Base-by-base conservation (phyloP, 2,113 vertebrate species). In the Telmatochromis brichardi region DNA sequence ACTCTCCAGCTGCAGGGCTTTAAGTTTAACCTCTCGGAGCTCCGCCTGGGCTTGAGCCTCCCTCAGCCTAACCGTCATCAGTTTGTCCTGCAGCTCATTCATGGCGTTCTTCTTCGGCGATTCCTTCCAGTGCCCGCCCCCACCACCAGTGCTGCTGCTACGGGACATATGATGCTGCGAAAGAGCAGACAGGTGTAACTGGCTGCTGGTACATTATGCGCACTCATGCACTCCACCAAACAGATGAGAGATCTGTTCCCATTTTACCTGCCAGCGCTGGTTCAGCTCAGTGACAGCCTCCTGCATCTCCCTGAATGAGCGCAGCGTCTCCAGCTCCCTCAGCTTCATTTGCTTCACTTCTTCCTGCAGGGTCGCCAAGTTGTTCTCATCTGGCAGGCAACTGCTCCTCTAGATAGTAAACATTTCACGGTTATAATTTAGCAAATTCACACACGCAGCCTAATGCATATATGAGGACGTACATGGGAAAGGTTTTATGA, bases 1-100 rank as follows among this genome's bases (percentile, higher is more conserved):
- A 60, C 97, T 97, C 92, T 99, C 98, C 51, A 98, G 96, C 88
- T 98, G 97, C 92, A 98, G 95, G 26, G 97, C 96, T 42, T 97
- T 97, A 73, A 98, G 97, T 84, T 97, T 97, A 92, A 98, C 95
- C 92, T 98, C 97, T 7, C 97, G 92, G 42, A 98, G 96, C 83
- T 99, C 97, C 0, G 97, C 98, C 89, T 98, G 97, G 13, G 97
- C 97, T 93, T 98, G 97, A 10, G 97, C 97, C 93, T 99, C 98
- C n/a, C 97, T 96, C 91, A 98, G 96, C 10, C 97, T 95, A 65
- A 97, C 93, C 1, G 95, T 96, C 98, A 98, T 98, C 93, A 98
- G 95, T 88, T 98, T 98, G 80, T 98, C 98, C 94, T 99, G 98
- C 88, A 98, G 95, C 93, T 98, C 98, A 17, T 97, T 97, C 92